Evolutionary conservation across 92 coral and sea anemone genomes (phyloP).

Genomic region (Virgularia gustaviana): DNA sequence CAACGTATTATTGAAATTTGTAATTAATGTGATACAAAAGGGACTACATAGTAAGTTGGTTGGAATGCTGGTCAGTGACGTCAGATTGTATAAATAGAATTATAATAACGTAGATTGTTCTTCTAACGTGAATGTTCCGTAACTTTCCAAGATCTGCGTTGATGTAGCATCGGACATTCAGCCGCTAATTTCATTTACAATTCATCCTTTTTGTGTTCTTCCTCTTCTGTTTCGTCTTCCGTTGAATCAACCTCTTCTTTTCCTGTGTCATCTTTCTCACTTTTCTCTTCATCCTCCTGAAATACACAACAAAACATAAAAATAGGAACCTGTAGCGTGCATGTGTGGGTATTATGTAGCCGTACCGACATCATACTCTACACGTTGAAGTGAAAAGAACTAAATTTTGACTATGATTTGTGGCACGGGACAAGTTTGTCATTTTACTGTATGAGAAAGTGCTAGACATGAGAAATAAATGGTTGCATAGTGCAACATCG

Average conservation of each 20-base stretch:
- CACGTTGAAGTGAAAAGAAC: too few species aligned
- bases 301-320: neutral
- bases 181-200: neutral
- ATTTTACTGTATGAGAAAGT: too few species aligned
- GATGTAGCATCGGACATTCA: neutral
- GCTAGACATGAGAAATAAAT: too few species aligned
- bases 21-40: constrained; percentile 31
- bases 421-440: too few species aligned
- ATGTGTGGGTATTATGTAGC: too few species aligned
- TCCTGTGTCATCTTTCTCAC: neutral
- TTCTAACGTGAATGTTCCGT: too few species aligned
- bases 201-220: constrained; percentile 14
- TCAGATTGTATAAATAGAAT: constrained; percentile 17
- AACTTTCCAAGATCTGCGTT: too few species aligned
- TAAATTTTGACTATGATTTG: too few species aligned
- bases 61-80: neutral
- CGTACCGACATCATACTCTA: too few species aligned
- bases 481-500: too few species aligned
- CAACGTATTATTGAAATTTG: constrained; percentile 17
- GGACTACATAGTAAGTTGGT: neutral
- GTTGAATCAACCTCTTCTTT: constrained; percentile 27
- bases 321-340: neutral
- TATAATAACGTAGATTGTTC: neutral
- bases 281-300: neutral
- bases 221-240: neutral